phyloP scores from a whole-genome alignment of 2,797 vertebrate species.

The Huso huso region DNA sequence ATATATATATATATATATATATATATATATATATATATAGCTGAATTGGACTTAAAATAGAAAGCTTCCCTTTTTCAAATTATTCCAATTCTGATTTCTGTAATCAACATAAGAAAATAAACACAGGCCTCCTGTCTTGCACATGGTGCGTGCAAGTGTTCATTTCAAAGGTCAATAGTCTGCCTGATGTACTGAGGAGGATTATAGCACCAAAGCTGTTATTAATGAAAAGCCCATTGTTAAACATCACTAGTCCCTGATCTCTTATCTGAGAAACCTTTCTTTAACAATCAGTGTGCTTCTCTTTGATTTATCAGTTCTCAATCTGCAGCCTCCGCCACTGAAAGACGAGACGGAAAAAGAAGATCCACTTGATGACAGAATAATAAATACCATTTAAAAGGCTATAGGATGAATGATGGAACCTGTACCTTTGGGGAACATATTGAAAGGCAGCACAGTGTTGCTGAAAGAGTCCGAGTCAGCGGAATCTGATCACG shows the following conservation, averaged over 20 bases:
- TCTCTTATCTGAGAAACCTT: constrained; percentile 25
- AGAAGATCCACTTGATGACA: constrained; percentile 34
- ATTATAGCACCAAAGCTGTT: constrained; percentile 33
- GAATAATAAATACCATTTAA: constrained; percentile 42
- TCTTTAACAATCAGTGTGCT: constrained; percentile 23
- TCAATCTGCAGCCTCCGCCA: neutral
- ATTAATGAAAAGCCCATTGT: constrained; percentile 37
- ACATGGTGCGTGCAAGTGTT: constrained; percentile 23
- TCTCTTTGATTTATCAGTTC: constrained; percentile 30
- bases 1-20: neutral
- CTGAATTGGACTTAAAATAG: constrained; percentile 20
- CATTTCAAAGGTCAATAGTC: constrained; percentile 22
- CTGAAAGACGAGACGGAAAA: constrained; percentile 29
- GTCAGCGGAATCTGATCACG: no score
- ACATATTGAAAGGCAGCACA: no score
- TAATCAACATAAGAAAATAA: constrained; percentile 17
- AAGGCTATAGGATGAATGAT: constrained; percentile 26
- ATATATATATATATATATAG: neutral
- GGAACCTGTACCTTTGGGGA: constrained; percentile 10
- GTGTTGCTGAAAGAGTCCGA: no score
- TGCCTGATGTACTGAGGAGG: constrained; percentile 21
- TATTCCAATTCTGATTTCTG: constrained; percentile 23
- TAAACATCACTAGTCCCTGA: constrained; percentile 24
- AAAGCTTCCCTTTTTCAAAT: constrained; percentile 38
- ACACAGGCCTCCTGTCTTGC: constrained; percentile 13